These are phyloP conservation scores for Drosophila chauvacae DNA, from an alignment of 1,140 invertebrate species.

Conservation along the genomic window DNA sequence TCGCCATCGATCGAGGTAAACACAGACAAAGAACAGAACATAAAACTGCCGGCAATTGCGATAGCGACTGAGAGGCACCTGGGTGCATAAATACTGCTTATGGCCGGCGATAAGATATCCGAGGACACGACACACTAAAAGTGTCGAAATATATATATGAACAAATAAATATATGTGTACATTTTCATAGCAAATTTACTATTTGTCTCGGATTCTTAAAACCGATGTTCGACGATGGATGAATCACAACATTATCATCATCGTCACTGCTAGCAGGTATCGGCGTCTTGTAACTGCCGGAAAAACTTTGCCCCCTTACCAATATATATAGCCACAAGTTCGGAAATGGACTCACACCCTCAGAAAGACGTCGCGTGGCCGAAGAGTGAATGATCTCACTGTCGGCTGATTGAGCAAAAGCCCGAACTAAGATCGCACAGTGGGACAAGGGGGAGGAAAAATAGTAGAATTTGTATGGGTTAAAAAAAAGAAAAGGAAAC, in stretches of 20 bases:
- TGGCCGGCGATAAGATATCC: conserved; percentile 32
- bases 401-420: conserved; percentile 35
- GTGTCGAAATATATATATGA: background rate
- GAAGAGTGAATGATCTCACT: conserved; percentile 54
- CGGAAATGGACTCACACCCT: conserved; percentile 5
- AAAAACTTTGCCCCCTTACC: conserved; percentile 40
- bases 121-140: background rate
- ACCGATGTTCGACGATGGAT: background rate
- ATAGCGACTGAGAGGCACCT: background rate
- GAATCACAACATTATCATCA: conserved; percentile 19
- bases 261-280: conserved; percentile 1
- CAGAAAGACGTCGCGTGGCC: conserved; percentile 13
- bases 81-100: conserved; percentile 36
- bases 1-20: conserved; percentile 5
- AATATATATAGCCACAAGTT: background rate
- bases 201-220: background rate
- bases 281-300: conserved; percentile 10
- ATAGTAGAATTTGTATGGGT: background rate
- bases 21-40: conserved; percentile 19
- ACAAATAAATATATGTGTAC: background rate
- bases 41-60: conserved; percentile 13
- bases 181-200: conserved; percentile 12
- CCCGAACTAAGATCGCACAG: conserved; percentile 32
- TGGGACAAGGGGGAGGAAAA: background rate
- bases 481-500: background rate